These are phyloP conservation scores for Tenthredo livida DNA, from an alignment of 2,888 invertebrate genomes.

Conservation along the genomic window DNA sequence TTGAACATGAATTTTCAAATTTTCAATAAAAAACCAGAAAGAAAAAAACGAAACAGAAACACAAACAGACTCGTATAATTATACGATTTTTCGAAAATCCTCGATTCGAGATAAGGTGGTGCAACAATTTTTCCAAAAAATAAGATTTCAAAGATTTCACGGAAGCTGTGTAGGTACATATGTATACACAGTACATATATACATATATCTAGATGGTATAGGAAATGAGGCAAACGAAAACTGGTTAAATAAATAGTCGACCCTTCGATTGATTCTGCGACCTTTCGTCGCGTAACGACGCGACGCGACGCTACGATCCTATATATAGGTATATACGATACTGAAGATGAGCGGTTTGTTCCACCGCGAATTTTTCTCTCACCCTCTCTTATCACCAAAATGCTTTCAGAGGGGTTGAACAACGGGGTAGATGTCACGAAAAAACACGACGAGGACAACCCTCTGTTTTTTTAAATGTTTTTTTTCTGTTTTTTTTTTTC, in stretches of 20 bases:
- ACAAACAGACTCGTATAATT: no score
- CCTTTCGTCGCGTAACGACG: neutral
- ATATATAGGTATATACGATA: neutral
- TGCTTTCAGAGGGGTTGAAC: neutral
- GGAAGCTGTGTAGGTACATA: no score
- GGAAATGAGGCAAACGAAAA: neutral
- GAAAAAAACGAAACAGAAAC: no score
- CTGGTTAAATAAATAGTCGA: neutral
- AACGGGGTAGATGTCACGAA: neutral
- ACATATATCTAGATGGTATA: no score
- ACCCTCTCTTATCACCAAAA: neutral
- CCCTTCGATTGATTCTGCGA: conserved; percentile 20
- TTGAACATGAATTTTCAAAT: no score
- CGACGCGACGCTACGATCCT: no score
- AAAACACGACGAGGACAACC: neutral
- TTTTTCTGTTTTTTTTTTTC: neutral
- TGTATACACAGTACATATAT: no score
- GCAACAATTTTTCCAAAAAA: neutral
- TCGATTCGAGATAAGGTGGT: no score
- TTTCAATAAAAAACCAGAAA: no score
- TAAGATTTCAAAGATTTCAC: neutral
- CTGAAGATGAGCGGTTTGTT: neutral
- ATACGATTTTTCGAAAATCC: no score
- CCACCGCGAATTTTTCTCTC: conserved; percentile 1
- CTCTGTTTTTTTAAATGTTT: neutral